A percentile compares a stretch with the other conserved stretches of the same genome.
Conservation (phyloP, 2,797 vertebrate genomes). For the Neomorphus geoffroyi region DNA sequence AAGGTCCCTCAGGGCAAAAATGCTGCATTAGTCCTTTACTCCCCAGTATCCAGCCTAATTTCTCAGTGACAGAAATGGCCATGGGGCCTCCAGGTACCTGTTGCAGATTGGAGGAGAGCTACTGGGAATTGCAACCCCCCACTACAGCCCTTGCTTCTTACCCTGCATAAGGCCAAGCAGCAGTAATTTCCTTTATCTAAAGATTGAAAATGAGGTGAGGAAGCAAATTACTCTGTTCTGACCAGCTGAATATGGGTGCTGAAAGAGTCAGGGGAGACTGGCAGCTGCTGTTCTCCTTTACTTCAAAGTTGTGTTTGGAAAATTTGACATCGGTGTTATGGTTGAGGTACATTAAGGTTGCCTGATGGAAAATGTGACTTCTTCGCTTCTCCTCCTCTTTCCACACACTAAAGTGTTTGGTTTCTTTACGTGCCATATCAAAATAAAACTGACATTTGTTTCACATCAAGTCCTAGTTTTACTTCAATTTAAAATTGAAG, state of each 20-base stretch:
- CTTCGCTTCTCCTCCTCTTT: background rate
- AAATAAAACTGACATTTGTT: constrained; percentile 15
- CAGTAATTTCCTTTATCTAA: background rate
- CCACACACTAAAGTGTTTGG: background rate
- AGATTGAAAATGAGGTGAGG: background rate
- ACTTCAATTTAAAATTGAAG: background rate
- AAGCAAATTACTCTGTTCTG: background rate
- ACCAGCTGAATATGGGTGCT: background rate
- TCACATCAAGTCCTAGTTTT: background rate
- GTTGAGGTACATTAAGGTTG: background rate
- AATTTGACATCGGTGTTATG: background rate
- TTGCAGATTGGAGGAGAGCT: background rate
- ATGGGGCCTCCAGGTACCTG: fast-evolving
- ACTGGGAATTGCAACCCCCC: background rate
- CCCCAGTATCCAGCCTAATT: background rate
- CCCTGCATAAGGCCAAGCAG: fast-evolving
- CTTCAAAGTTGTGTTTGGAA: background rate
- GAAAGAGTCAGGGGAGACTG: background rate
- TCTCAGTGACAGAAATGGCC: background rate
- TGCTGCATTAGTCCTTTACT: background rate
- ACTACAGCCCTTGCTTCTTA: background rate
- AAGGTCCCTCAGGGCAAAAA: background rate
- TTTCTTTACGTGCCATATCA: constrained; percentile 24
- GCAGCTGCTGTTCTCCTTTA: background rate
- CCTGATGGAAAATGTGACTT: constrained; percentile 28